Base-by-base conservation (phyloP, 2,113 vertebrate genomes). In the Donacobius atricapilla region DNA sequence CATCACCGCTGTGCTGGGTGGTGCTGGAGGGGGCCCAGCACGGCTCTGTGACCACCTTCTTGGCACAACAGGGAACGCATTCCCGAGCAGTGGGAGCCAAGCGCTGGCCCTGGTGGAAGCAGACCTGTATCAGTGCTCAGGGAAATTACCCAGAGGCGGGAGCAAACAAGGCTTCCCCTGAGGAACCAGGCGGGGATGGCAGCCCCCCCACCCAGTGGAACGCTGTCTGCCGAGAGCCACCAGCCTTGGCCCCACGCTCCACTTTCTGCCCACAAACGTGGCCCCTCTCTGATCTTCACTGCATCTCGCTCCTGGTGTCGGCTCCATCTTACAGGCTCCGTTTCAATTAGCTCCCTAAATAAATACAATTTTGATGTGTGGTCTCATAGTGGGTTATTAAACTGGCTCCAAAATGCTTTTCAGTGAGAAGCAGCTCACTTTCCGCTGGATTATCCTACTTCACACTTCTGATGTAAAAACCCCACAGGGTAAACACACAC, bases 1-100 rank as follows among this genome's bases (percentile, higher is more conserved):
- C 73, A 1, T 12, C 31, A 4, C 10, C n/a, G 1, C 0, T 4
- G 5, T 5, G 37, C 18, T 3, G 0, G 0, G 14, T 4, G 1
- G 2, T 0, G 2, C 51, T 3, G 73, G 11, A 47, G n/a, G 25
- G 57, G 25, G 16, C 28, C 2, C 9, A 5, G 45, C 13, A 4
- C 2, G 39, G 56, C 42, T 53, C 10, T 0, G 28, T 0, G 8
- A 3, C 4, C 24, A 2, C 33, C 2, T 3, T 7, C 78, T 8
- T 7, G 47, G 75, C 71, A 8, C 48, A 9, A 1, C 1, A 31
- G 57, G 22, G 58, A 18, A 10, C 0, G 22, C 47, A 1, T 15
- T 16, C 0, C 0, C 47, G 14, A 33, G 85, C 39, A 33, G 61
- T 14, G 9, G 25, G 23, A 31, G 4, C 0, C 0, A 5, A 13